A percentile compares a stretch with the other conserved stretches of the same genome.
These are phyloP conservation scores for Syngnathus rostellatus DNA, from an alignment of 2,797 vertebrate genomes.

Conservation along the genomic window DNA sequence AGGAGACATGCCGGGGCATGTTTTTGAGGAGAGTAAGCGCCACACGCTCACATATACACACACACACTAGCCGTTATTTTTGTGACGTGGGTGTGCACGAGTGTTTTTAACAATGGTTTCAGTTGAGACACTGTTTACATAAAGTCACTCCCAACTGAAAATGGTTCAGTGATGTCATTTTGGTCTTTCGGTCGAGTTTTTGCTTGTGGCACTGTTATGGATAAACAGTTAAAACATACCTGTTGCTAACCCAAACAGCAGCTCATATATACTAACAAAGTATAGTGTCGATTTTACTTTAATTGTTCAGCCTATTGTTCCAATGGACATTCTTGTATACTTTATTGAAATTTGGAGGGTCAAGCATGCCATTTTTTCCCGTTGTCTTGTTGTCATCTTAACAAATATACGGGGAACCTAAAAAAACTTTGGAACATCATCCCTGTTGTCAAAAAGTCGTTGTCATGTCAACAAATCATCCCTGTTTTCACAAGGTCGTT, in stretches of 20 bases:
- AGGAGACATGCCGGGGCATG: conserved; percentile 49
- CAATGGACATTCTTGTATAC: not conserved
- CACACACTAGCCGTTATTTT: conserved; percentile 11
- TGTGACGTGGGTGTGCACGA: conserved; percentile 5
- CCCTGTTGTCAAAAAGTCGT: not conserved
- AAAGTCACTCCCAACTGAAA: not conserved
- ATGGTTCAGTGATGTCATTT: not conserved
- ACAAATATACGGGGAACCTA: not conserved
- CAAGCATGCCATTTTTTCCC: not conserved
- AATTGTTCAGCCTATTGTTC: no score
- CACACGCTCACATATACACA: conserved; percentile 10
- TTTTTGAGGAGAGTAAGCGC: conserved; percentile 24
- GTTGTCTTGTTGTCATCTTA: not conserved
- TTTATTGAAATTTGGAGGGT: not conserved
- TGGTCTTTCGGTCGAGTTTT: not conserved
- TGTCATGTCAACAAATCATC: not conserved
- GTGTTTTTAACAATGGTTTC: not conserved
- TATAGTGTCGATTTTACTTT: no score
- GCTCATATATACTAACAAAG: not conserved
- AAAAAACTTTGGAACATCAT: not conserved
- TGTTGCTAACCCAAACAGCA: not conserved
- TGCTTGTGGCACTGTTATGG: not conserved
- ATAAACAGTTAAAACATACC: not conserved
- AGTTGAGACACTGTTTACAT: not conserved
- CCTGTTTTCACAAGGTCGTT: not conserved